A percentile compares a stretch with the other conserved stretches of the same genome.
These are phyloP conservation scores for Dryocosmus kuriphilus DNA, from an alignment of 2,888 invertebrate species.

Conservation along the genomic window DNA sequence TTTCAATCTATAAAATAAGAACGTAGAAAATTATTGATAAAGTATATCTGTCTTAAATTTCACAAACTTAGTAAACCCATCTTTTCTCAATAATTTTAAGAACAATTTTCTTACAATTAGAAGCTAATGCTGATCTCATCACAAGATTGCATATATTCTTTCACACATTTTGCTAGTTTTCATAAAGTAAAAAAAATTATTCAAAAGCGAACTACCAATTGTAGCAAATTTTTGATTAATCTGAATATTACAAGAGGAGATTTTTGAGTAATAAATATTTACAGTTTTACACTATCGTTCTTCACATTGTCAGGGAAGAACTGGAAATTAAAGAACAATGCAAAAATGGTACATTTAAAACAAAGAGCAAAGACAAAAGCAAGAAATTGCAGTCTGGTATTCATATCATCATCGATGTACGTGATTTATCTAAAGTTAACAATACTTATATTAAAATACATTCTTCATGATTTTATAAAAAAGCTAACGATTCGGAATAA, in stretches of 20 bases:
- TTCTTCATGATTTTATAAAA: not conserved
- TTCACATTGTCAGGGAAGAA: conserved; percentile 16
- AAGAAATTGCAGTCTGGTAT: conserved; percentile 7
- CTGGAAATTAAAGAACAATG: not conserved
- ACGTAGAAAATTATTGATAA: not conserved
- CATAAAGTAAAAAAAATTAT: conserved; percentile 4
- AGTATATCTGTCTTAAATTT: conserved; percentile 7
- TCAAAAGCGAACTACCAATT: not conserved
- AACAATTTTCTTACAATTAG: not conserved
- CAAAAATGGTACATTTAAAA: not conserved
- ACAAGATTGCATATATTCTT: conserved; percentile 6
- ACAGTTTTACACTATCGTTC: conserved; percentile 18
- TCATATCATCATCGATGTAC: conserved; percentile 6
- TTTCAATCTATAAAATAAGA: not conserved
- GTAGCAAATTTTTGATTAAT: conserved; percentile 28
- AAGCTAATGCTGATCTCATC: not conserved
- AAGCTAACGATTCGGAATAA: not conserved
- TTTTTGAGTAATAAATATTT: conserved; percentile 24
- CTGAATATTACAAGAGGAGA: conserved; percentile 29
- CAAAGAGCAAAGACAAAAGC: conserved; percentile 22
- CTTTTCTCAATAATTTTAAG: not conserved
- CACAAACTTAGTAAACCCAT: not conserved
- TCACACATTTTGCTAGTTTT: not conserved
- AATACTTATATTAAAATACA: conserved; percentile 14
- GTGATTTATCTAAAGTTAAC: not conserved